Conservation (phyloP, 2,888 invertebrate genomes). For the Therioaphis trifolii region DNA sequence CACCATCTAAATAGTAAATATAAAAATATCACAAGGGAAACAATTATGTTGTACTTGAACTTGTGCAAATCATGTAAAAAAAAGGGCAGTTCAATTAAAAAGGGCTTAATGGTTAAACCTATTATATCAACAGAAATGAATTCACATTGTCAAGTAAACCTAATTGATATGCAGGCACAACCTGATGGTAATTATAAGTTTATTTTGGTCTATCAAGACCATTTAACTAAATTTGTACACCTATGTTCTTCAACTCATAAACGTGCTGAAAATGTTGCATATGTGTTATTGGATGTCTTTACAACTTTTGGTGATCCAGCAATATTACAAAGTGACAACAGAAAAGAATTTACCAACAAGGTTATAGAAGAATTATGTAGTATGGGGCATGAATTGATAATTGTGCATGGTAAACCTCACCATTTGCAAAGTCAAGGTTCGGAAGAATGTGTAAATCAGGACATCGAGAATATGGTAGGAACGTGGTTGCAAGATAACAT, state of each 20-base stretch:
- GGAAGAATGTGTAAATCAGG: constrained; percentile 68
- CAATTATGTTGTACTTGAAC: constrained; percentile 59
- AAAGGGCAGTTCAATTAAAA: neutral
- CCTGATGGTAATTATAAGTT: constrained; percentile 68
- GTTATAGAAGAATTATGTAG: constrained; percentile 65
- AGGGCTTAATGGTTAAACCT: constrained; percentile 12
- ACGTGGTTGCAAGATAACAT: constrained; percentile 68
- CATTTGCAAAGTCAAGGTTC: constrained; percentile 67
- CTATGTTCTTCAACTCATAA: constrained; percentile 67
- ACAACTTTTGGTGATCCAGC: constrained; percentile 64
- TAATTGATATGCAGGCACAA: constrained; percentile 67
- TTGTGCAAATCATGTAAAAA: constrained; percentile 54
- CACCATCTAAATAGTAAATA: constrained; percentile 62
- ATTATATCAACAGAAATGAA: constrained; percentile 13
- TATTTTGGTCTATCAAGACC: constrained; percentile 68
- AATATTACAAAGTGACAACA: constrained; percentile 65
- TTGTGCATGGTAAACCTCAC: constrained; percentile 68
- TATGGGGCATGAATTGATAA: constrained; percentile 68
- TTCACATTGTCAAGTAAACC: constrained; percentile 67
- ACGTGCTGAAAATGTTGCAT: constrained; percentile 66
- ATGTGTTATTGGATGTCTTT: constrained; percentile 65
- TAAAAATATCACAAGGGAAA: constrained; percentile 63
- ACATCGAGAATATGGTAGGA: constrained; percentile 68
- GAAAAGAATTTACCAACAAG: constrained; percentile 66
- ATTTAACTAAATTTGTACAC: constrained; percentile 67